These are phyloP conservation scores for Hapalemur alaotrensis DNA, from an alignment of 2,797 vertebrate genomes.

Conservation along the genomic window DNA sequence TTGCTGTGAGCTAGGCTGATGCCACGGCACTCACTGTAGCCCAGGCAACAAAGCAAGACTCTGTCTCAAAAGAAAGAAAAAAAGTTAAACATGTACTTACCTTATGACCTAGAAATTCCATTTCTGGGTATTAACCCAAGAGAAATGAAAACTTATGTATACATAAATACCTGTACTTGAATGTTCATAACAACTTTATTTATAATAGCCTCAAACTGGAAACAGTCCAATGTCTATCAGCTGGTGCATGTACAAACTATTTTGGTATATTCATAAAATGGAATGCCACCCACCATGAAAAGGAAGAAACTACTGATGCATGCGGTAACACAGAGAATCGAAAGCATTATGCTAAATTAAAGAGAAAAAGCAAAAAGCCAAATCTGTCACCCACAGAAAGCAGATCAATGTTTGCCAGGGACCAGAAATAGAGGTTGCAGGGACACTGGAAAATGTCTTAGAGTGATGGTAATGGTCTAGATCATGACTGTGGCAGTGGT, in stretches of 20 bases:
- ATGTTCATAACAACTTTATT: not conserved
- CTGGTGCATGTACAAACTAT: not conserved
- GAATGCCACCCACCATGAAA: not conserved
- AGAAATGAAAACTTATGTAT: not conserved
- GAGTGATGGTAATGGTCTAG: not conserved
- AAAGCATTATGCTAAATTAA: not conserved
- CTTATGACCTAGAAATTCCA: not conserved
- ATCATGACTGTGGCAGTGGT: not conserved
- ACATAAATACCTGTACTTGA: conserved; percentile 1
- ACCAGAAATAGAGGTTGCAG: not conserved
- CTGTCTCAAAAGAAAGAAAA: no score
- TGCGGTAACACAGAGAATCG: not conserved
- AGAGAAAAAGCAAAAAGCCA: not conserved
- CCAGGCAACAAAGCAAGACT: no score
- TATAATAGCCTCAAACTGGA: not conserved
- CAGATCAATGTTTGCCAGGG: not conserved
- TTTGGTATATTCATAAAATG: not conserved
- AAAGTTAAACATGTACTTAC: not conserved
- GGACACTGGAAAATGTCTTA: not conserved
- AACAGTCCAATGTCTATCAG: not conserved
- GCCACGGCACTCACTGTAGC: no score
- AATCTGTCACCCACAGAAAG: not conserved
- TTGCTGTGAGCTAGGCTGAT: no score
- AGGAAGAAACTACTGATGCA: not conserved
- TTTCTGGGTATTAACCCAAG: not conserved